These are phyloP conservation scores for Oplegnathus fasciatus DNA, from an alignment of 2,113 vertebrate species.

Conservation along the genomic window DNA sequence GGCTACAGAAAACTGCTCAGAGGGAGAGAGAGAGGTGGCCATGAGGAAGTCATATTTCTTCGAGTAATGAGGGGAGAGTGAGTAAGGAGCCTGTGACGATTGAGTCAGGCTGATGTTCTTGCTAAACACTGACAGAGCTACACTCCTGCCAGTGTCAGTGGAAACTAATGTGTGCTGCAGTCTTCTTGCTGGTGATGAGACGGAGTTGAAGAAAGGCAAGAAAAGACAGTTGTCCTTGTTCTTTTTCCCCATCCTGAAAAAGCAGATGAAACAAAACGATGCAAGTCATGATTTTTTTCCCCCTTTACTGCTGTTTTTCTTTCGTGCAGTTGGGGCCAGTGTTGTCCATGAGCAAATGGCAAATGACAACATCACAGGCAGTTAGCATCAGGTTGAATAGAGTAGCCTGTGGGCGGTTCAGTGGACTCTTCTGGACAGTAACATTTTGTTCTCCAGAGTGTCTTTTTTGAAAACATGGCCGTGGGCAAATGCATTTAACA, in stretches of 20 bases:
- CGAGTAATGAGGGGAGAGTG: conserved; percentile 9
- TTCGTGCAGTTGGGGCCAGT: conserved; percentile 15
- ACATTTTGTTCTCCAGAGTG: conserved; percentile 51
- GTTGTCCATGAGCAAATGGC: conserved; percentile 68
- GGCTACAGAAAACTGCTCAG: background rate
- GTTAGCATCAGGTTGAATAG: conserved; percentile 68
- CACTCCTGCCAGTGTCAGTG: conserved; percentile 1
- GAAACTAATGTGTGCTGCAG: conserved; percentile 27
- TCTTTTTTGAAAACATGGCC: conserved; percentile 35
- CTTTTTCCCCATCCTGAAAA: conserved; percentile 5
- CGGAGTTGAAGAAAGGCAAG: conserved; percentile 25
- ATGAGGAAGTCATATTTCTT: conserved; percentile 29
- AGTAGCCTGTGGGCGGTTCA: conserved; percentile 51
- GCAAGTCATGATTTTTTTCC: conserved; percentile 10
- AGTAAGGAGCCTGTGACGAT: conserved; percentile 38
- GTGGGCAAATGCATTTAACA: conserved; percentile 39
- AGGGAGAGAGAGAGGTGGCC: conserved; percentile 4
- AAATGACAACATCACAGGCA: conserved; percentile 74
- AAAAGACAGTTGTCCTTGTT: conserved; percentile 39
- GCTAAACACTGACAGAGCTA: conserved; percentile 25
- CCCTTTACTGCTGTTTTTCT: conserved; percentile 35
- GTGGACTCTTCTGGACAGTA: conserved; percentile 46
- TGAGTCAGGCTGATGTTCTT: conserved; percentile 38
- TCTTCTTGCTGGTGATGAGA: conserved; percentile 3
- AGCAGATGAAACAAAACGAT: conserved; percentile 35